Evolutionary conservation across 37 sponge, comb jelly and placozoan genomes (phyloP), one percentile per base, ranked within the genome.

Genomic region (Crambe crambe): DNA sequence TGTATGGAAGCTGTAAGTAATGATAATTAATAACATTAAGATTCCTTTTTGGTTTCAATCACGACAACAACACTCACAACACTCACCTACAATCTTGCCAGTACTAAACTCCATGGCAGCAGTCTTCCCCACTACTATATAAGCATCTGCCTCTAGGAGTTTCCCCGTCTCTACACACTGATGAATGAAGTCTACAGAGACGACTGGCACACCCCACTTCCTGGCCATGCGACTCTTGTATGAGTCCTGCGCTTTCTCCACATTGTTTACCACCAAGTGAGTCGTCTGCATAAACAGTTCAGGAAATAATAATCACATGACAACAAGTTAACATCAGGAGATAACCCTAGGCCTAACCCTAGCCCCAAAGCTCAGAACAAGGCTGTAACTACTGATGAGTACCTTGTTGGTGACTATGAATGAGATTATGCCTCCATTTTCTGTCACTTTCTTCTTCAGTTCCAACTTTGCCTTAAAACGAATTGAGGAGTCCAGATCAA

Each of bases 361-460:
- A n/a, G n/a, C n/a, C n/a, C n/a, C n/a, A n/a, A 15, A 47, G 51
- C 12, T 47, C 12, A 47, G 6, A 47, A 12, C 51, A 15, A 47
- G 51, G 10, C 10, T 47, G 6, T 15, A 15, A 12, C 12, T 12
- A 15, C 51, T 47, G 12, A 47, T 47, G 51, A 47, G 51, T 47
- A 93, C 94, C 91, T 93, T 93, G 75, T 90, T 96, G 66, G 91
- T 95, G 51, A 97, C 83, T 38, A 92, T 79, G 83, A 88, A 97
- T 9, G 98, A 97, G 32, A 97, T 79, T 9, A 88, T 85, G 25
- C 98, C 98, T 38, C 91, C 98, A 81, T 92, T 83, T 27, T 89
- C 85, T 42, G 83, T 86, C 60, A 95, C 81, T 57, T 79, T 79
- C 56, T 72, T 79, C 75, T 89, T 89, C 32, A 95, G 67, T 68